Percentiles rank a stretch among this genome's conserved stretches.
Conservation (phyloP, 2,888 invertebrate genomes). For the Coremacera marginata region DNA sequence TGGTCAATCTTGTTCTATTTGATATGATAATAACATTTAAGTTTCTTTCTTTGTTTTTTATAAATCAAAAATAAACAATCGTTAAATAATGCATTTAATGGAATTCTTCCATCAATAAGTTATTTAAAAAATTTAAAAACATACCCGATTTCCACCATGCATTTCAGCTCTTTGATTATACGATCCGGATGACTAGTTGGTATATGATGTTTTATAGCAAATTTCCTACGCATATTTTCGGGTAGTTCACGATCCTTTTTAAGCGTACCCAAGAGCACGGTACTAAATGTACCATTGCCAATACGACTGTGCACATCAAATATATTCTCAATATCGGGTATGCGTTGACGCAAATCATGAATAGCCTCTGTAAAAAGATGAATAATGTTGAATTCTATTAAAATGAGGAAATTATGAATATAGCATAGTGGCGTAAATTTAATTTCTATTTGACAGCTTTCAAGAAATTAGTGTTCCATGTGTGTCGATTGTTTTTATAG, state of each 20-base stretch:
- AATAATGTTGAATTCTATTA: not conserved
- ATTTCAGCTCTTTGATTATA: conserved; percentile 84
- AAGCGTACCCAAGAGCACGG: conserved; percentile 83
- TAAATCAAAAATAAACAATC: too few species aligned
- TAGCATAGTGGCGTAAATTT: too few species aligned
- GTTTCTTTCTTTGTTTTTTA: too few species aligned
- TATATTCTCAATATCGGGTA: conserved; percentile 75
- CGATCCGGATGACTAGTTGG: conserved; percentile 88
- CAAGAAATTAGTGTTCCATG: too few species aligned
- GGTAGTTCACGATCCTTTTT: conserved; percentile 66
- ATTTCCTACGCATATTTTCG: conserved; percentile 72
- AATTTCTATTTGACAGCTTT: too few species aligned
- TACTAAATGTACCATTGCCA: conserved; percentile 89
- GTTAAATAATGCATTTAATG: too few species aligned
- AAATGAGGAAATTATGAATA: not conserved
- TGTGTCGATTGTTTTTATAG: too few species aligned
- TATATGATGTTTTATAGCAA: conserved; percentile 88
- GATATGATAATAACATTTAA: too few species aligned
- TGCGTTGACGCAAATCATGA: conserved; percentile 62
- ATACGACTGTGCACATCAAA: conserved; percentile 80
- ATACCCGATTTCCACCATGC: conserved; percentile 83
- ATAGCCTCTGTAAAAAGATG: conserved; percentile 61
- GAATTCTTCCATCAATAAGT: too few species aligned
- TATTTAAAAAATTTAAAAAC: conserved; percentile 28
- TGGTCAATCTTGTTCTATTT: too few species aligned